Evolutionary conservation across 2,888 invertebrate genomes (phyloP), one percentile per base, ranked within the genome.

Genomic region (Lordiphosa fenestrarum): DNA sequence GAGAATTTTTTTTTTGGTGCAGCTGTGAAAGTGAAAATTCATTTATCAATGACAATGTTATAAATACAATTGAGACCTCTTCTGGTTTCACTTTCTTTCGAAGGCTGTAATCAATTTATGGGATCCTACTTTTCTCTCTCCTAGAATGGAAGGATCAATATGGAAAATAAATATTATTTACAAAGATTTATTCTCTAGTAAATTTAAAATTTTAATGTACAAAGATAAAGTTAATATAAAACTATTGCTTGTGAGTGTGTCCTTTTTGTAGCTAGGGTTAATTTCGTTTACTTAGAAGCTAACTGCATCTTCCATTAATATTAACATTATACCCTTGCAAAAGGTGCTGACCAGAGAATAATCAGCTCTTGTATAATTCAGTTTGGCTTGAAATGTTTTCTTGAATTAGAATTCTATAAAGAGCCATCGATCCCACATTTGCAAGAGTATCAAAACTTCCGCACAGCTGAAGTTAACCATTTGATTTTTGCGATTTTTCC

Each of bases 121-220:
- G 15, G 4, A 19, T 19, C 3, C 2, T 2, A 4, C 19, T 19
- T 23, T 4, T 6, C 1, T 6, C 4, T n/a, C 3, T 40, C 2
- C 5, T 38, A 13, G 12, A 3, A 23, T 15, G n/a, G 19, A 33
- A 3, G 10, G n/a, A 33, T 19, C 35, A 4, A 37, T 10, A 37
- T 10, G n/a, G 13, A 33, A 40, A 21, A 37, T 10, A 48, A 48
- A 41, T 47, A 48, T 48, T 66, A 66, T 66, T 66, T 66, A 66
- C 66, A 66, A 54, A n/a, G 21, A n/a, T 60, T 66, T 60, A 54
- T 66, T 66, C 36, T 40, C 65, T 65, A 30, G 6, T 12, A 35
- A 51, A 39, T 36, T 57, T 55, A 54, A 51, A 60, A 46, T 65
- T 59, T 42, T 37, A 66, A 66, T 66, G 61, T 66, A 66, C 60